Conservation (phyloP, 2,888 invertebrate genomes). For the Oscheius sp. region DNA sequence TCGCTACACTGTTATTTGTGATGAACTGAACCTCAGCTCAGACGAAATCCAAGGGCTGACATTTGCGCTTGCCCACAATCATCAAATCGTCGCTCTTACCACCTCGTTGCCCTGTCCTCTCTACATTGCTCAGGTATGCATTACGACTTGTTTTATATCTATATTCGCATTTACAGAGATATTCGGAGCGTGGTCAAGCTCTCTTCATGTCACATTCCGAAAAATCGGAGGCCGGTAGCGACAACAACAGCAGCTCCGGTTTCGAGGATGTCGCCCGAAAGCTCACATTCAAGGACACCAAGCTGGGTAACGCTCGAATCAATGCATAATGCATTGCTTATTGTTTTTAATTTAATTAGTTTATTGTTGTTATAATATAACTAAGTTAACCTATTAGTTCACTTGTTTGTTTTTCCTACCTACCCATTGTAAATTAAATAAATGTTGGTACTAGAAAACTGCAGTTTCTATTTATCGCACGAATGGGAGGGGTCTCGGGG, state of each 20-base stretch:
- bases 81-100: conserved; percentile 63
- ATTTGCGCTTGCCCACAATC: conserved; percentile 58
- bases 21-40: conserved; percentile 57
- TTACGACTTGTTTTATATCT: conserved; percentile 51
- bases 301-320: conserved; percentile 13
- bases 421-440: not conserved
- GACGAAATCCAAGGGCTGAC: conserved; percentile 61
- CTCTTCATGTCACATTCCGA: not conserved
- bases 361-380: no score
- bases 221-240: not conserved
- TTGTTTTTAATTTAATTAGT: no score
- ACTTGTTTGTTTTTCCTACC: not conserved
- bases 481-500: no score
- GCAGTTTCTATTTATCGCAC: not conserved
- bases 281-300: conserved; percentile 12
- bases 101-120: conserved; percentile 66
- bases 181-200: conserved; percentile 52
- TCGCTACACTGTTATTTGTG: conserved; percentile 64
- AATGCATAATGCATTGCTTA: conserved; percentile 34
- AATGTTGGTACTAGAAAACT: not conserved
- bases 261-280: not conserved
- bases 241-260: not conserved
- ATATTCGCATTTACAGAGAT: no score
- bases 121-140: conserved; percentile 52
- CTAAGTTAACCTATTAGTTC: no score